Evolutionary conservation across 2,888 invertebrate genomes (phyloP).

Genomic region (Malthinus seriepunctatus): DNA sequence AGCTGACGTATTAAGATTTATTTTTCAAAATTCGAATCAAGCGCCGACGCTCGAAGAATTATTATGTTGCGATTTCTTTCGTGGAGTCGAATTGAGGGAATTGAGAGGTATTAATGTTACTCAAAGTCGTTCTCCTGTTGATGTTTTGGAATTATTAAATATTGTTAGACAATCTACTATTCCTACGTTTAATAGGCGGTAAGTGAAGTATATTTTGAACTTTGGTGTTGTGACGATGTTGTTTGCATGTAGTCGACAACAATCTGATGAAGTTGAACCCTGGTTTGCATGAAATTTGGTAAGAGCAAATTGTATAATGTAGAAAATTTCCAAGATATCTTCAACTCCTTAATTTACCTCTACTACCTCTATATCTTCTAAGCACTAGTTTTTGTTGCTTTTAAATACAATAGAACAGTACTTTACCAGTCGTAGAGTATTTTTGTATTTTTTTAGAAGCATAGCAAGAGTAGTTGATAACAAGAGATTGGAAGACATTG

Average conservation of each 20-base stretch:
- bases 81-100: constrained; percentile 86
- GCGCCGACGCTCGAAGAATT: constrained; percentile 82
- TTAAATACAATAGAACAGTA: constrained; percentile 1
- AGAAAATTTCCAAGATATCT: background rate
- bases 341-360: no score
- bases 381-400: constrained; percentile 6
- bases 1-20: constrained; percentile 33
- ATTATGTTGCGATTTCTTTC: constrained; percentile 80
- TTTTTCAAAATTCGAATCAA: constrained; percentile 63
- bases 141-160: constrained; percentile 48
- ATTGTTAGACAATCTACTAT: constrained; percentile 44
- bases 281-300: constrained; percentile 48
- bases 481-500: constrained; percentile 49
- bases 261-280: constrained; percentile 46
- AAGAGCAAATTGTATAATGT: constrained; percentile 19
- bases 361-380: background rate
- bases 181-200: constrained; percentile 47
- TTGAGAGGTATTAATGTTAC: constrained; percentile 82
- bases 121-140: constrained; percentile 42
- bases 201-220: constrained; percentile 30
- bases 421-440: constrained; percentile 8
- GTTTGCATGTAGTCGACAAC: constrained; percentile 46
- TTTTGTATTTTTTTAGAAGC: constrained; percentile 48
- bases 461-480: constrained; percentile 48
- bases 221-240: constrained; percentile 14